A percentile compares a stretch with the other conserved stretches of the same genome.
These are phyloP conservation scores for Campoletis sonorensis DNA, from an alignment of 1,140 invertebrate species.

Conservation along the genomic window DNA sequence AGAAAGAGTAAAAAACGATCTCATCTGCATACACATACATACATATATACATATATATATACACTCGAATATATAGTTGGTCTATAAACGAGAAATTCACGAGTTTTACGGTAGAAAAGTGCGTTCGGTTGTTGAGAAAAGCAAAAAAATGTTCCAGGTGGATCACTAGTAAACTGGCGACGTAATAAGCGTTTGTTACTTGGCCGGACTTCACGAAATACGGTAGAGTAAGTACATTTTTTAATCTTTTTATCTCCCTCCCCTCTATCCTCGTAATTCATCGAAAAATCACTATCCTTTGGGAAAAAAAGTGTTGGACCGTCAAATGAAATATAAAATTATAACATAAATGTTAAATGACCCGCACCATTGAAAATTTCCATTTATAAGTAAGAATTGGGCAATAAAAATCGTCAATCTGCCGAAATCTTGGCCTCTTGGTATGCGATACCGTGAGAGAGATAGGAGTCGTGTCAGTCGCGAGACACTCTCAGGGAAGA, in stretches of 20 bases:
- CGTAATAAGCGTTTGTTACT: constrained; percentile 67
- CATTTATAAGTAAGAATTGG: not conserved
- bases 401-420: not conserved
- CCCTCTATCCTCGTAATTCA: constrained; percentile 29
- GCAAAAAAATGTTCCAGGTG: constrained; percentile 68
- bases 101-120: not conserved
- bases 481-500: constrained; percentile 54
- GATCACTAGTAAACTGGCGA: constrained; percentile 71
- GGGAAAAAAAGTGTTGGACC: not conserved
- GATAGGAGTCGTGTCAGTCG: constrained; percentile 37
- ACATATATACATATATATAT: too few species aligned
- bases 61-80: too few species aligned
- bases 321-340: not conserved
- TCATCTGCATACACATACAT: too few species aligned
- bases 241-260: constrained; percentile 35
- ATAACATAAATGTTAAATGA: too few species aligned
- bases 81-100: not conserved
- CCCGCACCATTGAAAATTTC: not conserved
- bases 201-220: constrained; percentile 70
- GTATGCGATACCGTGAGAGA: constrained; percentile 8
- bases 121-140: constrained; percentile 13
- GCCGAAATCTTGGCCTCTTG: not conserved
- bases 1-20: too few species aligned
- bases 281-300: not conserved
- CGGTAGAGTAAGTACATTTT: constrained; percentile 70